These are phyloP conservation scores for Protaetia brevitarsis DNA, from an alignment of 1,140 invertebrate genomes.

Conservation along the genomic window DNA sequence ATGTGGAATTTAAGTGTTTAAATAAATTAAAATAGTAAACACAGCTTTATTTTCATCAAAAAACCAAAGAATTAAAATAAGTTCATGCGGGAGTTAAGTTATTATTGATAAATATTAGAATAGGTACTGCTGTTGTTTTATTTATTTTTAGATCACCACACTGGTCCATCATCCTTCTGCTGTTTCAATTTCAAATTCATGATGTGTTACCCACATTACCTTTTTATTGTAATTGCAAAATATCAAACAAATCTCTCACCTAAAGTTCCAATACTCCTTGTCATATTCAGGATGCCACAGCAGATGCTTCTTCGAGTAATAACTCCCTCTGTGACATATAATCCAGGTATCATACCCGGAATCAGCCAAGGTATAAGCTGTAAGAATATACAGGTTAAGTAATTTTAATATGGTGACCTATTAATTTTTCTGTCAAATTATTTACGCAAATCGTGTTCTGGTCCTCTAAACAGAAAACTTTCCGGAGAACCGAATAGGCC, in stretches of 20 bases:
- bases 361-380: slow-evolving; percentile 64
- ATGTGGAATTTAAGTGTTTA: no score
- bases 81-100: background rate
- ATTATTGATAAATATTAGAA: no score
- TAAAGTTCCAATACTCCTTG: slow-evolving; percentile 64
- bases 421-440: background rate
- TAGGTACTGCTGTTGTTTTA: no score
- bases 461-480: slow-evolving; percentile 25
- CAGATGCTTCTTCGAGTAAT: slow-evolving; percentile 53
- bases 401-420: background rate
- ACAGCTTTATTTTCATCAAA: no score
- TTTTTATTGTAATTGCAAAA: no score
- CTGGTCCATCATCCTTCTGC: no score
- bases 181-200: no score
- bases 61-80: no score
- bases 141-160: no score
- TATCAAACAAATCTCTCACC: slow-evolving; percentile 37
- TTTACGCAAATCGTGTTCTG: slow-evolving; percentile 22
- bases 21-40: no score
- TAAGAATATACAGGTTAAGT: slow-evolving; percentile 28
- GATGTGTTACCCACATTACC: no score
- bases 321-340: slow-evolving; percentile 63
- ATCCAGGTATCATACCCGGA: slow-evolving; percentile 74
- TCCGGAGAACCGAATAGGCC: slow-evolving; percentile 57
- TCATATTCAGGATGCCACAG: slow-evolving; percentile 48